Evolutionary conservation across 2,113 vertebrate species (phyloP).

Genomic region (Grantiella picta): DNA sequence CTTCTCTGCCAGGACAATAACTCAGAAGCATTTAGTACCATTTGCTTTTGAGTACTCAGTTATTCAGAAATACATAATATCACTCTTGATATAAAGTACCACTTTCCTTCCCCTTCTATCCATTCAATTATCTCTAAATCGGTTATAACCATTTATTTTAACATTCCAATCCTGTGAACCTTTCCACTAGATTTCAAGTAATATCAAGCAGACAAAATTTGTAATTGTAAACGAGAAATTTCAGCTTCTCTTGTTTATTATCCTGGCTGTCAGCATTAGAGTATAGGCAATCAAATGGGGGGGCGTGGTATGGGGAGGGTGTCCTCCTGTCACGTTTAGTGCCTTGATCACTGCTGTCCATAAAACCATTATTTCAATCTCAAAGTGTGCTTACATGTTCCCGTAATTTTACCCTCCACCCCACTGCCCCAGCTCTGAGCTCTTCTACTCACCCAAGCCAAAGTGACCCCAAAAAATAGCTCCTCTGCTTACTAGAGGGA

Average conservation of each 20-base stretch:
- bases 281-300: neutral
- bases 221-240: neutral
- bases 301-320: no score
- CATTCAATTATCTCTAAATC: conserved; percentile 28
- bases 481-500: neutral
- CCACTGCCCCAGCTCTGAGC: neutral
- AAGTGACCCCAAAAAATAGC: neutral
- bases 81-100: neutral
- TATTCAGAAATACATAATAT: conserved; percentile 23
- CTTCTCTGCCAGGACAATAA: neutral
- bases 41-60: neutral
- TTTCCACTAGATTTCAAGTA: conserved; percentile 32
- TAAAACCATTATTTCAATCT: neutral
- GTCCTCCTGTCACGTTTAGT: neutral
- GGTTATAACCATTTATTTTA: conserved; percentile 31
- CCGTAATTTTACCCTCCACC: neutral
- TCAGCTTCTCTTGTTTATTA: conserved; percentile 25
- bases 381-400: neutral
- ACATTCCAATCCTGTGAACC: neutral
- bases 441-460: neutral
- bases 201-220: conserved; percentile 1
- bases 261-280: neutral
- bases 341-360: neutral
- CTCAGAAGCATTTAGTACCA: neutral
- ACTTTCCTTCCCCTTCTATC: conserved; percentile 6